A percentile compares a stretch with the other conserved stretches of the same genome.
These are phyloP conservation scores for Dryomyza anilis DNA, from an alignment of 2,888 invertebrate species.

Conservation along the genomic window DNA sequence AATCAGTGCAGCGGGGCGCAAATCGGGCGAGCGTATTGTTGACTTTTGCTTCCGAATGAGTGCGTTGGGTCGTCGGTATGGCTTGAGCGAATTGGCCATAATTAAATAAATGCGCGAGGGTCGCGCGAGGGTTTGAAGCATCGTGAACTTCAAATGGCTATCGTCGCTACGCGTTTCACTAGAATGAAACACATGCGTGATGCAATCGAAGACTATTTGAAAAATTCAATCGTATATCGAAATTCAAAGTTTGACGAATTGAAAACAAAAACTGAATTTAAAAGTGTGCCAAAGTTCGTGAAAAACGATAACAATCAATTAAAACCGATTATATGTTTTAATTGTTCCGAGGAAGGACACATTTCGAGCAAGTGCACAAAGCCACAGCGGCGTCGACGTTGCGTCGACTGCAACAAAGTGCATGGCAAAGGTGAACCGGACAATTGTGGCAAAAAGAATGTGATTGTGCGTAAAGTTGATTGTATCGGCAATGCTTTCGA, in stretches of 20 bases:
- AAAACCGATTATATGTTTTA: neutral
- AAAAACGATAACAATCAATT: neutral
- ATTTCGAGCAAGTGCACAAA: neutral
- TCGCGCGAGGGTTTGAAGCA: constrained; percentile 23
- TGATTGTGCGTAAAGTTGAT: neutral
- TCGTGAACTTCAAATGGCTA: constrained; percentile 23
- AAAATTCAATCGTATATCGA: neutral
- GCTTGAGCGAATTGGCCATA: constrained; percentile 20
- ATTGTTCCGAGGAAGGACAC: neutral
- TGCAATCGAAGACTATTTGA: constrained; percentile 1
- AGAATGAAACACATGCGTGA: constrained; percentile 26
- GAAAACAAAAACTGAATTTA: neutral
- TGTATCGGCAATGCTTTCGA: too few species aligned
- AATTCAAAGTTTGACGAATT: too few species aligned
- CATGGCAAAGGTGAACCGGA: neutral
- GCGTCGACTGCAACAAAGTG: neutral
- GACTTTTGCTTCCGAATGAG: too few species aligned
- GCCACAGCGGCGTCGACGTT: neutral
- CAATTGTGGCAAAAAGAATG: neutral
- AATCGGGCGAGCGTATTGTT: too few species aligned
- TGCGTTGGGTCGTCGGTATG: too few species aligned
- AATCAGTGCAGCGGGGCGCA: too few species aligned
- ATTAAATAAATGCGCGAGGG: constrained; percentile 30
- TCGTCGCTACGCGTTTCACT: neutral
- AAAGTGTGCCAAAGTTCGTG: too few species aligned